Evolutionary conservation across 30 jellyfish, hydroid and myxozoan genomes (phyloP).

Genomic region (Aurelia aurita): DNA sequence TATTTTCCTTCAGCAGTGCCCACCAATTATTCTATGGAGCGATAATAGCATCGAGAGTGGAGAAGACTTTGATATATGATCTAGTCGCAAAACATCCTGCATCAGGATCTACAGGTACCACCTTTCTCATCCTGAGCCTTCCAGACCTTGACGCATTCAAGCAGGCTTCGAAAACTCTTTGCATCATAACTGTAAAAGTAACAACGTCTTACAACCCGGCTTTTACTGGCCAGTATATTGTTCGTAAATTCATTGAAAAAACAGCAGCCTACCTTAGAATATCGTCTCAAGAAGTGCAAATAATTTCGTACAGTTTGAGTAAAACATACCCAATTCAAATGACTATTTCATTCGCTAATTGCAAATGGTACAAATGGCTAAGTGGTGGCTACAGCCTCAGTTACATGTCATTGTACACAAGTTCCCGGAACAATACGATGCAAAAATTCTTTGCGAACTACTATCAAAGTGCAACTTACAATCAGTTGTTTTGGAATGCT

Average conservation of each 20-base stretch:
- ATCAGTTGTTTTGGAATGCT: slow-evolving; percentile 12
- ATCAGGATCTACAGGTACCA: slow-evolving; percentile 45
- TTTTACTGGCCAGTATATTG: slow-evolving; percentile 53
- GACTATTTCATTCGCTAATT: slow-evolving; percentile 47
- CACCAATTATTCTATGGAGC: slow-evolving; percentile 72
- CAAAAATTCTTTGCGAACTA: slow-evolving; percentile 7
- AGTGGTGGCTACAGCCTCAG: neutral
- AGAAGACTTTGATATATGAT: slow-evolving; percentile 22
- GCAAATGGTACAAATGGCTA: slow-evolving; percentile 62
- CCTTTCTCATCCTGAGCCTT: slow-evolving; percentile 42
- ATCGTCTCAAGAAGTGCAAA: slow-evolving; percentile 52
- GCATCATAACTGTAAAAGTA: slow-evolving; percentile 65
- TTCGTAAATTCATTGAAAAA: slow-evolving; percentile 41
- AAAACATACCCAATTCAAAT: slow-evolving; percentile 18
- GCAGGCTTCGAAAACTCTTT: slow-evolving; percentile 45
- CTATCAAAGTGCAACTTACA: slow-evolving; percentile 1
- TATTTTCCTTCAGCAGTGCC: slow-evolving; percentile 55
- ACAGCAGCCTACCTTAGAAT: slow-evolving; percentile 60
- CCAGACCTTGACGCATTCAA: slow-evolving; percentile 35
- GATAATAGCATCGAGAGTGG: slow-evolving; percentile 55
- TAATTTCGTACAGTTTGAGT: slow-evolving; percentile 49
- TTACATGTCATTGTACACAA: slow-evolving; percentile 9
- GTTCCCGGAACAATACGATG: slow-evolving; percentile 17
- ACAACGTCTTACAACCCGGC: slow-evolving; percentile 63
- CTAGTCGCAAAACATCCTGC: slow-evolving; percentile 79